Conservation (phyloP, 2,113 vertebrate genomes). For the Lagopus muta region DNA sequence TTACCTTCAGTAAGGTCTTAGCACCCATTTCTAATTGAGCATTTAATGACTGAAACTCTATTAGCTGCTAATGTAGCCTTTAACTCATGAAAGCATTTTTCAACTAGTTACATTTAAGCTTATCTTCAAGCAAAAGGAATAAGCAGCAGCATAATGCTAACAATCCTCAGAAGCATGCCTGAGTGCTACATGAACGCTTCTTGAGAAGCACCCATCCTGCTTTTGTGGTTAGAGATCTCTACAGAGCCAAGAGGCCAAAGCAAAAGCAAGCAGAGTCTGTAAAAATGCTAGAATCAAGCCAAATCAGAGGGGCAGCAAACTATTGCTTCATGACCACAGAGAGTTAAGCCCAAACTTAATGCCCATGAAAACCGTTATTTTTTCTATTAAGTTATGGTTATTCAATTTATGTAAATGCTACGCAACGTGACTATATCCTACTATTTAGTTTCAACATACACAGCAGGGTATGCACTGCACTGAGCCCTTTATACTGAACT, state of each 20-base stretch:
- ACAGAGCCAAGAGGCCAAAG: not conserved
- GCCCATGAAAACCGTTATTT: not conserved
- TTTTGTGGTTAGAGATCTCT: not conserved
- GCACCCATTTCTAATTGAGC: not conserved
- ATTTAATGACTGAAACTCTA: not conserved
- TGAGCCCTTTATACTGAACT: not conserved
- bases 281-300: not conserved
- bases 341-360: not conserved
- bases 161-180: not conserved
- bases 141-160: fast-evolving
- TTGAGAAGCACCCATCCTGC: no score
- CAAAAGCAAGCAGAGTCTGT: not conserved
- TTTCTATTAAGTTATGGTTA: not conserved
- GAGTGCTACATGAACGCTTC: not conserved
- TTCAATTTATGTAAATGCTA: not conserved
- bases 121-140: not conserved
- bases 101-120: not conserved
- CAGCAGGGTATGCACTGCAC: not conserved
- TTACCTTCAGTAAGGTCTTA: not conserved
- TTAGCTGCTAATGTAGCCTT: not conserved
- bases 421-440: fast-evolving
- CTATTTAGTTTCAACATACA: fast-evolving
- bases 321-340: fast-evolving
- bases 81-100: not conserved
- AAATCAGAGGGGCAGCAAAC: not conserved